phyloP scores from a whole-genome alignment of 2,113 vertebrate species.

The Pitta sordida region DNA sequence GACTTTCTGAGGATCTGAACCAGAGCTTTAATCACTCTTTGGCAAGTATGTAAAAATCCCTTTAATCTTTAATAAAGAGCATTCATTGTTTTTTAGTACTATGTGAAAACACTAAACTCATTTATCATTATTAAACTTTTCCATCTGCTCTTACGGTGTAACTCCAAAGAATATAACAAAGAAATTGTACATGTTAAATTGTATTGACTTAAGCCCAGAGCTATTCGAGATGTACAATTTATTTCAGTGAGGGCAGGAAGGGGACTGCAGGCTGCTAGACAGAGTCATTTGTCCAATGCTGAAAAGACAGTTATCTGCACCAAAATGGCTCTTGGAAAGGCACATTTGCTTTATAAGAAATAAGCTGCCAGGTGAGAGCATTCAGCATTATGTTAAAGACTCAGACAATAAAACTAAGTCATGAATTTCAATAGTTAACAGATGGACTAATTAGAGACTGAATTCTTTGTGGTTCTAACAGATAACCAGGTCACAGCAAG shows the following conservation, averaged over 20 bases:
- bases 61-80: slow-evolving; percentile 44
- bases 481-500: slow-evolving; percentile 62
- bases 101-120: slow-evolving; percentile 27
- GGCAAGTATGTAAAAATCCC: slow-evolving; percentile 22
- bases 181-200: slow-evolving; percentile 53
- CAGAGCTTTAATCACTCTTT: not conserved
- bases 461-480: slow-evolving; percentile 56
- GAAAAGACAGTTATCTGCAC: slow-evolving; percentile 55
- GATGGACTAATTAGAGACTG: slow-evolving; percentile 63
- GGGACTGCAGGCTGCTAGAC: slow-evolving; percentile 43
- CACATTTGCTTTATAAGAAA: slow-evolving; percentile 51
- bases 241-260: slow-evolving; percentile 48
- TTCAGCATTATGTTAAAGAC: slow-evolving; percentile 47
- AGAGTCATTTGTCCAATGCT: slow-evolving; percentile 49
- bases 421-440: slow-evolving; percentile 67
- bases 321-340: slow-evolving; percentile 52
- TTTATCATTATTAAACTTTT: slow-evolving; percentile 57
- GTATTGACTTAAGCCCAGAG: slow-evolving; percentile 55
- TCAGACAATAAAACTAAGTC: slow-evolving; percentile 48
- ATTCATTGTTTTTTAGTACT: slow-evolving; percentile 14
- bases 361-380: slow-evolving; percentile 59
- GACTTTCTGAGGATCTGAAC: slow-evolving; percentile 23
- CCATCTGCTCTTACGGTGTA: slow-evolving; percentile 7
- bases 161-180: slow-evolving; percentile 43
- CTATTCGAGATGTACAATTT: slow-evolving; percentile 41